Evolutionary conservation across 2,113 vertebrate species (phyloP).

Genomic region (Mormyrus lacerda): DNA sequence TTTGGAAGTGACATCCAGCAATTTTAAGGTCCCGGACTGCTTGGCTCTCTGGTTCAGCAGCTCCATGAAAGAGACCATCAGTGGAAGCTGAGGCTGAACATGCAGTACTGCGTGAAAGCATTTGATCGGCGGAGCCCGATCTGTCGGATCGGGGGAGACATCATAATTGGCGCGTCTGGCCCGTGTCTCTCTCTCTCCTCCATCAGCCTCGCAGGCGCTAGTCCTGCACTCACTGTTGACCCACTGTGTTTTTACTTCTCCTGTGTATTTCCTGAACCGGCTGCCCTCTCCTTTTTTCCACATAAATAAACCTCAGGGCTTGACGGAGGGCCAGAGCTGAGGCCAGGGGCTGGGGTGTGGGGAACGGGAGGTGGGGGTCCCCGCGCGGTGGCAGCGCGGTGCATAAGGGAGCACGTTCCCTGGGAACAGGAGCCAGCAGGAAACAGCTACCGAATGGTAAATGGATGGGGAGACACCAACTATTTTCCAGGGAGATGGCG

Average conservation of each 20-base stretch:
- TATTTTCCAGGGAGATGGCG: background rate
- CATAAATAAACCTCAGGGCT: slow-evolving; percentile 19
- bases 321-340: background rate
- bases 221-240: slow-evolving; percentile 9
- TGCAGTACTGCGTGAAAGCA: background rate
- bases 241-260: slow-evolving; percentile 19
- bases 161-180: background rate
- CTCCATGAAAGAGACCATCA: slow-evolving; percentile 1
- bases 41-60: background rate
- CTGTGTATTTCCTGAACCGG: slow-evolving; percentile 20
- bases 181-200: background rate
- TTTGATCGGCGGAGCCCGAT: background rate
- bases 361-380: background rate
- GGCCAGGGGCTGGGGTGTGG: background rate
- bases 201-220: background rate
- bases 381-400: background rate
- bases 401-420: background rate
- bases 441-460: background rate
- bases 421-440: background rate
- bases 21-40: background rate
- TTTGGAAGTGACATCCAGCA: background rate
- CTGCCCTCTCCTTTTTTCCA: slow-evolving; percentile 20
- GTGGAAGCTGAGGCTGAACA: background rate
- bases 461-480: background rate
- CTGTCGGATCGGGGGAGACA: background rate